Base-by-base conservation (phyloP, 2,113 vertebrate genomes). In the Planiliza haematocheilus region DNA sequence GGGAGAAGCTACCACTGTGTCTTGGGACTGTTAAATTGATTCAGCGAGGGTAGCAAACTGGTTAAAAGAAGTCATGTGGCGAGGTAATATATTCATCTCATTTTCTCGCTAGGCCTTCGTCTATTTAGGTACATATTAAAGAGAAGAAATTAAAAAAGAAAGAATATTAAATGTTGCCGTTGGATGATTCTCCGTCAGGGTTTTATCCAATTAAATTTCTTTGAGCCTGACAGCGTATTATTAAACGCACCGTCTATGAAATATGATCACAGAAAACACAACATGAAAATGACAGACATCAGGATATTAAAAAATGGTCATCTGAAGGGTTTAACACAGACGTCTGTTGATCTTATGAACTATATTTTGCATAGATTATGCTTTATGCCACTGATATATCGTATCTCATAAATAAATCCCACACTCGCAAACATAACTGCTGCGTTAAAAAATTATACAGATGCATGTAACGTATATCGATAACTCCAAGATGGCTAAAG, bases 101-200 rank as follows among this genome's bases (percentile, higher is more conserved):
- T 12, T 38, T 12, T 62, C 50, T 42, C 5, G 60, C 17, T 7
- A 8, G 18, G 5, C 2, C 16, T 52, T 45, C 48, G 8, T 64
- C 12, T 36, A 24, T 52, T 67, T 36, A 61, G 55, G 24, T 7
- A 38, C 24, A 51, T 72, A 21, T 36, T 37, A 45, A 48, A 68
- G 1, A 38, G 2, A 57, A 52, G 1, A 24, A 57, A 75, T 42
- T 36, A 62, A 56, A 73, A 30, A 46, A 42, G n/a, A 24, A 1
- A 38, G 50, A 18, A 36, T 50, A 50, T 20, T 8, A 37, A 24
- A 20, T 50, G 2, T 51, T 20, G 11, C 17, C 9, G 24, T 10
- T 50, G n/a, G 41, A 37, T 57, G 43, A 62, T 39, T 37, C 13
- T 52, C 7, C 12, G 24, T 0, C 12, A 20, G 6, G 8, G n/a